Evolutionary conservation across 1,140 invertebrate species (phyloP).

Genomic region (Rhagoletis pomonella): DNA sequence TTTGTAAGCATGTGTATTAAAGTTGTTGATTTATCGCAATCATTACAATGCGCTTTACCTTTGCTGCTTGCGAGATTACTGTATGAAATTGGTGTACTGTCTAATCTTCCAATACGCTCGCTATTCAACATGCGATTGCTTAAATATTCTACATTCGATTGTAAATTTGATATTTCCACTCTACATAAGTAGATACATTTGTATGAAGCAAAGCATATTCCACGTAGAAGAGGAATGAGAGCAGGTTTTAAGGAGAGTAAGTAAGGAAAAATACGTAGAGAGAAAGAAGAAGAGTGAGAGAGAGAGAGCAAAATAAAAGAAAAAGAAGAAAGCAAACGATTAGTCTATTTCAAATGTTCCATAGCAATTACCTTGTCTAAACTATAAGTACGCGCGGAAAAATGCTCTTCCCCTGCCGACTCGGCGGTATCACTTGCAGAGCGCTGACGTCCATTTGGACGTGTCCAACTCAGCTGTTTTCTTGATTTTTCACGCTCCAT

Average conservation of each 20-base stretch:
- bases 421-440: slow-evolving; percentile 20
- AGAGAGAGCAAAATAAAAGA: slow-evolving; percentile 59
- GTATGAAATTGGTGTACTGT: slow-evolving; percentile 68
- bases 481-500: not conserved
- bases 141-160: slow-evolving; percentile 77
- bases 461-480: not conserved
- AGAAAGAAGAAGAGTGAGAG: slow-evolving; percentile 56
- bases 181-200: slow-evolving; percentile 62
- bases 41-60: slow-evolving; percentile 64
- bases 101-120: slow-evolving; percentile 71
- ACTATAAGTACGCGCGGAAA: slow-evolving; percentile 60
- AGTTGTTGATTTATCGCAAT: not conserved
- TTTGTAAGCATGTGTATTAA: too few relatives aligned
- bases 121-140: slow-evolving; percentile 75
- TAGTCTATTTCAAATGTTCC: slow-evolving; percentile 60
- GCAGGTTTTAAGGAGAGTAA: slow-evolving; percentile 54
- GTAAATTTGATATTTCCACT: slow-evolving; percentile 77
- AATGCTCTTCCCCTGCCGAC: slow-evolving; percentile 59
- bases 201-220: not conserved
- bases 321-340: slow-evolving; percentile 57
- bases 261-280: too few relatives aligned
- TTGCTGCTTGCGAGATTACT: slow-evolving; percentile 69
- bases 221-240: not conserved
- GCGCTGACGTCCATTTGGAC: not conserved
- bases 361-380: slow-evolving; percentile 59